These are phyloP conservation scores for Psittacula derbiana DNA, from an alignment of 2,797 vertebrate genomes.

Conservation along the genomic window DNA sequence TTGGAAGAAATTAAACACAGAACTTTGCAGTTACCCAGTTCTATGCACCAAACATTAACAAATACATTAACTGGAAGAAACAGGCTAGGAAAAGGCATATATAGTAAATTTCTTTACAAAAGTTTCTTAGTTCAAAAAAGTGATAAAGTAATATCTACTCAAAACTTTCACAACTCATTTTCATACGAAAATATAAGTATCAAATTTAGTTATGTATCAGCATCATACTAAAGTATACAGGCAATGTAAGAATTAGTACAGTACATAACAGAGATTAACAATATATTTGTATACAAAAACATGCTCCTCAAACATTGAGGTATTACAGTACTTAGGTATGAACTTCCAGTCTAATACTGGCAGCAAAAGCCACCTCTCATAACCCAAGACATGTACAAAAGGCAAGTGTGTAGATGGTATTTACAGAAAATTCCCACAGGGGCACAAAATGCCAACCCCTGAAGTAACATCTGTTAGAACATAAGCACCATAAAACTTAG, in stretches of 20 bases:
- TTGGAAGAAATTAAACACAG: conserved; percentile 85
- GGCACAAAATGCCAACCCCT: conserved; percentile 83
- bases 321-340: conserved; percentile 99
- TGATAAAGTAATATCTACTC: conserved; percentile 99
- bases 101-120: conserved; percentile 99
- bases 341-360: conserved; percentile 98
- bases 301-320: conserved; percentile 96
- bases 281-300: conserved; percentile 97
- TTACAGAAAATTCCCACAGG: conserved; percentile 89
- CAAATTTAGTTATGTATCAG: conserved; percentile 99
- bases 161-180: conserved; percentile 97
- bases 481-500: conserved; percentile 92
- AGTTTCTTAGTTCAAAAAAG: conserved; percentile 89
- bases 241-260: conserved; percentile 99
- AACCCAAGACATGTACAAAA: conserved; percentile 90
- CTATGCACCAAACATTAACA: conserved; percentile 98
- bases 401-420: conserved; percentile 94
- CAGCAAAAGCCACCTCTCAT: conserved; percentile 86
- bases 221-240: conserved; percentile 99
- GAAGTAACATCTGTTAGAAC: conserved; percentile 87
- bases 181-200: conserved; percentile 99
- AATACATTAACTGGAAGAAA: conserved; percentile 93
- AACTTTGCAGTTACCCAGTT: conserved; percentile 93
- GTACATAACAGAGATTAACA: conserved; percentile 89
- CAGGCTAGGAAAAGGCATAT: conserved; percentile 90